Percentiles rank a stretch among this genome's conserved stretches.
Evolutionary conservation across 2,797 vertebrate species (phyloP).

Genomic region (Pseudomugil gertrudae): DNA sequence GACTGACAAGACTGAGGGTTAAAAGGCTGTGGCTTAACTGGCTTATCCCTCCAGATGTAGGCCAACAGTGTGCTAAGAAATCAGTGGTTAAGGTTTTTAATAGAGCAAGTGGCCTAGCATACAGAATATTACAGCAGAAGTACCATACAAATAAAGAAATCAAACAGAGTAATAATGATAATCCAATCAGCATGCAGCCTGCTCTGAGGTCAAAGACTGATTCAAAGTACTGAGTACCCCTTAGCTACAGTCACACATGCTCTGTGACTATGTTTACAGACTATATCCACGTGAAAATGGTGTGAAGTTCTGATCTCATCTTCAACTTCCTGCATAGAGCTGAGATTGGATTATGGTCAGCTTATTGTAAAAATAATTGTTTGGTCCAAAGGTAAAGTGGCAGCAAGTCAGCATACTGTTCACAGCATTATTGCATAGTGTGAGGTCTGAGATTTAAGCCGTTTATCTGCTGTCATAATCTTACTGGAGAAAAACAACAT

Average conservation of each 20-base stretch:
- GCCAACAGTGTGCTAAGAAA: conserved; percentile 43
- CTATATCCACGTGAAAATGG: conserved; percentile 46
- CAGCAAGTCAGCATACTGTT: conserved; percentile 13
- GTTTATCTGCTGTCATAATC: conserved; percentile 67
- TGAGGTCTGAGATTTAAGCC: conserved; percentile 48
- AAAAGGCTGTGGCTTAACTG: conserved; percentile 76
- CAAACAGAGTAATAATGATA: conserved; percentile 56
- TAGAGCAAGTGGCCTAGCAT: background rate
- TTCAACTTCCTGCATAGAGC: conserved; percentile 30
- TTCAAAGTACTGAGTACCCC: conserved; percentile 30
- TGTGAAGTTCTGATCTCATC: conserved; percentile 39
- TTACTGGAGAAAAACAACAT: conserved; percentile 40
- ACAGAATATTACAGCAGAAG: conserved; percentile 25
- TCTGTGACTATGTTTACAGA: conserved; percentile 42
- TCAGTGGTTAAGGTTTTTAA: conserved; percentile 34
- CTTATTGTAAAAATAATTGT: conserved; percentile 28
- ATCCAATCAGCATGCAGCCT: conserved; percentile 63
- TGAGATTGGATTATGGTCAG: conserved; percentile 38
- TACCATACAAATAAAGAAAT: conserved; percentile 55
- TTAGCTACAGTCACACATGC: conserved; percentile 47
- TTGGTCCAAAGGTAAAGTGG: conserved; percentile 40
- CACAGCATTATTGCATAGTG: conserved; percentile 36
- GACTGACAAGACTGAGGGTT: conserved; percentile 73
- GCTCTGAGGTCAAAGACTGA: conserved; percentile 46
- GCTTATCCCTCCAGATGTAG: conserved; percentile 79